phyloP scores from a whole-genome alignment of 2,113 vertebrate genomes.

The Corydoras sp. region DNA sequence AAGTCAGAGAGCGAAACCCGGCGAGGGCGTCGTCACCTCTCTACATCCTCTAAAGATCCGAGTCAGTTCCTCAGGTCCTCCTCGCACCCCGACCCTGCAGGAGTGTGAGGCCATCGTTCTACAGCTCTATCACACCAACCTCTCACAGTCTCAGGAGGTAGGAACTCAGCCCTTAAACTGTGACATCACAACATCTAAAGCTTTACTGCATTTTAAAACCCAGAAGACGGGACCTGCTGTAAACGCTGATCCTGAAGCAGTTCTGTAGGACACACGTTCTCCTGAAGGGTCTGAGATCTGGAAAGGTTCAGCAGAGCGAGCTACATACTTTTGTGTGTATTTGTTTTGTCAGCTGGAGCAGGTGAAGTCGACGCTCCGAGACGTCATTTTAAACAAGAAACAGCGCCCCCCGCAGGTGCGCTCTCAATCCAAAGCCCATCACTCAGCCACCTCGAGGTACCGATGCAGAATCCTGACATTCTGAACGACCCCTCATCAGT shows the following conservation, averaged over 20 bases:
- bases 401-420: slow-evolving; percentile 34
- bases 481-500: neutral
- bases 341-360: slow-evolving; percentile 50
- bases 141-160: slow-evolving; percentile 64
- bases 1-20: neutral
- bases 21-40: slow-evolving; percentile 27
- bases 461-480: neutral
- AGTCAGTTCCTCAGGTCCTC: slow-evolving; percentile 34
- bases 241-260: too few species aligned
- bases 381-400: slow-evolving; percentile 43
- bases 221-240: too few species aligned
- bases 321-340: neutral
- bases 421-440: slow-evolving; percentile 32
- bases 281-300: too few species aligned
- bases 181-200: neutral
- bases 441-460: slow-evolving; percentile 44
- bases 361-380: slow-evolving; percentile 54
- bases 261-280: too few species aligned
- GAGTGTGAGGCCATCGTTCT: slow-evolving; percentile 60
- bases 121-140: slow-evolving; percentile 60
- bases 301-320: too few species aligned
- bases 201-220: too few species aligned
- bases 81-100: slow-evolving; percentile 49
- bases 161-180: slow-evolving; percentile 4
- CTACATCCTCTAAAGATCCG: slow-evolving; percentile 34